Base-by-base conservation (phyloP, 1,140 invertebrate genomes). In the Sitobion miscanthi region DNA sequence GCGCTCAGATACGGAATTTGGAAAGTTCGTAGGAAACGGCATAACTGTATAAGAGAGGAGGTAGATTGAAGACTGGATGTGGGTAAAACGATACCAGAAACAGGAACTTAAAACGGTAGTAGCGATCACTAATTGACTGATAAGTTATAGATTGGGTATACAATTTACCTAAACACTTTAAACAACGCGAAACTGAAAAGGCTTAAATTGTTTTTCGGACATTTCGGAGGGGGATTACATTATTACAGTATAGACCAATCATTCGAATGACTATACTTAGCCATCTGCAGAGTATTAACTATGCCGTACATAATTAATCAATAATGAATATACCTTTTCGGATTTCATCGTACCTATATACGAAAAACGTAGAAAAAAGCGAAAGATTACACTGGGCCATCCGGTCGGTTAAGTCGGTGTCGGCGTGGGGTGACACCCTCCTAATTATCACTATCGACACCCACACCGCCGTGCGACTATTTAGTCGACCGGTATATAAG, bases 381-480 rank as follows among this genome's bases (percentile, higher is more conserved):
- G 3, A 77, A 77, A n/a, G 30, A 17, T 77, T 35, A 77, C n/a
- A n/a, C n/a, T n/a, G 14, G n/a, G 14, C 30, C 62, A 2, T 69
- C 62, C 62, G 30, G 62, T 69, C 30, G 25, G 30, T 30, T 9
- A 69, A 11, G 30, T n/a, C 62, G 17, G 30, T 35, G 14, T 35
- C n/a, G 14, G 30, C 62, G 62, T 77, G 62, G 62, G 62, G 62
- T 77, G 62, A 77, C 20, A 35, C 38, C 82, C 38, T 38, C 82
- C 38, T 86, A 86, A 86, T 86, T 87, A 87, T 49, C 85, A 49
- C 49, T 49, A 87, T 87, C 42, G 45, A 86, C 85, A 87, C 45
- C 85, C 30, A 87, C 85, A 45, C 38, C 11, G 42, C 0, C 42
- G 9, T 42, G 83, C 42, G 62, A 77, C 17, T 42, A 42, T 42